phyloP scores from a whole-genome alignment of 2,113 vertebrate genomes.

The Ammospiza caudacuta region DNA sequence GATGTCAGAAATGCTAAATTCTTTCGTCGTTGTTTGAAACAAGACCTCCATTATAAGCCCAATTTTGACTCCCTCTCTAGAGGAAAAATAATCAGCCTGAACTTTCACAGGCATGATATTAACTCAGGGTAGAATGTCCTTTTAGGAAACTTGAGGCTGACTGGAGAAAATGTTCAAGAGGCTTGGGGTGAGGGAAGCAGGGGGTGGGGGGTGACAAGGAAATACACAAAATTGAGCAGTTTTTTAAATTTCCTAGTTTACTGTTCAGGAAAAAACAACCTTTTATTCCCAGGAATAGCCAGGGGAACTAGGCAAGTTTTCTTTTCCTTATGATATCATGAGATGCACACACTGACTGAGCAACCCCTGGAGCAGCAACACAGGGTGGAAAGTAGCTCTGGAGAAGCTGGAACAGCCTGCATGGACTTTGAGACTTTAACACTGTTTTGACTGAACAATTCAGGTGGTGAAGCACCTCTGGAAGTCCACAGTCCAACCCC shows the following conservation, averaged over 20 bases:
- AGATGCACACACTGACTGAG: background rate
- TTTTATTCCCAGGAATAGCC: background rate
- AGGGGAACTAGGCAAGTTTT: background rate
- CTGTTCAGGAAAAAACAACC: background rate
- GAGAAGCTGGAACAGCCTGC: background rate
- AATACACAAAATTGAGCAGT: background rate
- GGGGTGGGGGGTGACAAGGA: background rate
- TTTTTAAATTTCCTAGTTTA: background rate
- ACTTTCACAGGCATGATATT: conserved; percentile 11
- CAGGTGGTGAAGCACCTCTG: background rate
- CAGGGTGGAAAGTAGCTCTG: background rate
- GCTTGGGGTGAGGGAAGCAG: background rate
- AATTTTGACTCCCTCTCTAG: conserved; percentile 32
- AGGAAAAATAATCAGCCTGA: conserved; percentile 43
- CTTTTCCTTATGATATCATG: background rate
- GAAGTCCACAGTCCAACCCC: background rate
- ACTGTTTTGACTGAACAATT: background rate
- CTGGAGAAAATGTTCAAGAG: background rate
- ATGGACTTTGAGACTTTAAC: background rate
- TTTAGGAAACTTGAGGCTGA: conserved; percentile 4
- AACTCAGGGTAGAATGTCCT: background rate
- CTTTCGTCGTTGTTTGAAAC: conserved; percentile 42
- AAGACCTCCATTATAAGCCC: conserved; percentile 33
- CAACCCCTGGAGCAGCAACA: background rate
- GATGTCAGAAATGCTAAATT: conserved; percentile 27